Percentiles rank a stretch among this genome's conserved stretches.
phyloP scores from a whole-genome alignment of 2,113 vertebrate genomes.

The Gymnarchus niloticus region DNA sequence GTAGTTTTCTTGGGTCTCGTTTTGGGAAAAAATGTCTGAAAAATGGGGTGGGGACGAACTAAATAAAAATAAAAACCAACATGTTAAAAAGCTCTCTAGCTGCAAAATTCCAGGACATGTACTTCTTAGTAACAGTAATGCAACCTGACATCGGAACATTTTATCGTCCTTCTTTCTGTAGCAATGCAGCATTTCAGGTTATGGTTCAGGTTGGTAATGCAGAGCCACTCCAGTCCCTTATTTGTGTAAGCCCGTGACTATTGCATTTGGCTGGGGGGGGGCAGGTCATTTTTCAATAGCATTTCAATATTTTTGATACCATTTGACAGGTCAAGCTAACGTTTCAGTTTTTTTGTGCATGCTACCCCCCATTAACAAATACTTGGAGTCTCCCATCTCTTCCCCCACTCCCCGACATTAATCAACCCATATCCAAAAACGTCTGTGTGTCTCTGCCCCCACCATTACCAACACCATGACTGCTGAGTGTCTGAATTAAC shows the following conservation, averaged over 20 bases:
- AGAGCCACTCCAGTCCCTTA: neutral
- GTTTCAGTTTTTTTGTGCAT: neutral
- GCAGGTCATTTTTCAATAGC: neutral
- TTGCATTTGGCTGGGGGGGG: neutral
- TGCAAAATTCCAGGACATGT: neutral
- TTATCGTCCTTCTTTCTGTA: neutral
- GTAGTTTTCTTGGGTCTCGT: neutral
- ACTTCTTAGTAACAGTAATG: neutral
- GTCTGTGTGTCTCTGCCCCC: conserved; percentile 47
- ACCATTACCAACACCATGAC: conserved; percentile 58
- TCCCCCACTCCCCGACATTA: neutral
- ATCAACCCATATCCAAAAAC: neutral
- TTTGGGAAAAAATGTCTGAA: neutral
- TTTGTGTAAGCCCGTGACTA: neutral
- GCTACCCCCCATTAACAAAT: neutral
- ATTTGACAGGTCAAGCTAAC: neutral
- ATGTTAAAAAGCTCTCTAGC: neutral
- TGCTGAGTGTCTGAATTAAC: conserved; percentile 66
- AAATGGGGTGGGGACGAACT: neutral
- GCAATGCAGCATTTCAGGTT: neutral
- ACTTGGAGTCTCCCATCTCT: neutral
- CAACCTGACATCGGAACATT: neutral
- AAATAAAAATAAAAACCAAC: conserved; percentile 3
- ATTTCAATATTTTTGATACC: neutral
- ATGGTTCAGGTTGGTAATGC: neutral